Base-by-base conservation (phyloP, 2,888 invertebrate species). In the Calameuta pallipes region DNA sequence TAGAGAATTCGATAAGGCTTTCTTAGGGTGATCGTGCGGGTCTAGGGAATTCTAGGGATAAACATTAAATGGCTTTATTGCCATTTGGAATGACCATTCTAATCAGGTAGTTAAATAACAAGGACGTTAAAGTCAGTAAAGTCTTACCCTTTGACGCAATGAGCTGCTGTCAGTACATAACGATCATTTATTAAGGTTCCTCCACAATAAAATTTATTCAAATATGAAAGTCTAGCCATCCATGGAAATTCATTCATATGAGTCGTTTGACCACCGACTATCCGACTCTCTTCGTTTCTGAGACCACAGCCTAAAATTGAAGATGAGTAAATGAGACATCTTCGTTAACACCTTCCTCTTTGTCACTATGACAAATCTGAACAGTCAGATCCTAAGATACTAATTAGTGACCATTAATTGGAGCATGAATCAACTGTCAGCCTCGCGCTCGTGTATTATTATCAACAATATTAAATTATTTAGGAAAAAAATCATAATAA, bases 131-230 rank as follows among this genome's bases (percentile, higher is more conserved):
- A 23, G 9, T 9, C 9, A 56, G 9, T 6, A 2, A 15, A 56
- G 23, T 23, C 92, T 92, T 92, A 97, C 97, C 97, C 97, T 93
- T 96, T 97, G 80, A 97, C 96, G 90, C 97, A 98, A 90, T 98
- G 97, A 0, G 97, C 97, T 0, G 97, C 97, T 0, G 97, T 96
- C 74, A 97, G 92, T 34, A 97, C 97, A 87, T 97, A 97, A 92
- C 96, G 94, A 92, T 97, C 97, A 88, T 97, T 97, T 91, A 97
- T 96, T 82, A 97, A 93, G 92, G 96, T 96, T 74, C 97, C 97
- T 23, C 97, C 97, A 88, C 97, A 98, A 92, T 97, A 97, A 92
- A 97, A 97, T 87, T 96, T 94, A 91, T 96, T 97, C 92, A 97
- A 95, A 92, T 97, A 97, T 4, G 96, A 95, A 75, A 98, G 93